Evolutionary conservation across 2,113 vertebrate genomes (phyloP), one percentile per base, ranked within the genome.

Genomic region (Megaceryle torquata): DNA sequence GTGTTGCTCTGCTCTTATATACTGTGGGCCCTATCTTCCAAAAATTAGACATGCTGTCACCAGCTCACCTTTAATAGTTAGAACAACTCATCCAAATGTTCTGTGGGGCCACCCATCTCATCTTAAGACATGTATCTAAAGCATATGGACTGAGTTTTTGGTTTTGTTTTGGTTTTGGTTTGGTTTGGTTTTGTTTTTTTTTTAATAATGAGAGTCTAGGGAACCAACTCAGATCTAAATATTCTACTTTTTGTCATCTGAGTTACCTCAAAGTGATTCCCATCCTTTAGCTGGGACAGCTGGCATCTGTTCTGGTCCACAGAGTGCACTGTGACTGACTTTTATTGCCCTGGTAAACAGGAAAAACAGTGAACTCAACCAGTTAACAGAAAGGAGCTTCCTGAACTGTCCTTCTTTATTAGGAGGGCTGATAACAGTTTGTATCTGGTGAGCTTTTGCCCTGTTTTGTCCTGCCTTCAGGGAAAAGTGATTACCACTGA

Each of bases 321-420:
- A 19, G 35, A 44, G 43, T 19, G 18, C 18, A 12, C 28, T 65
- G 28, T 15, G 35, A 24, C 15, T 71, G 22, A 24, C 17, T 71
- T 26, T 72, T 54, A 15, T 24, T 0, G 0, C 4, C 19, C 17
- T 41, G 25, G 19, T 75, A 74, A 77, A 14, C 19, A 35, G 33
- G 7, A 61, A 13, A 24, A n/a, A 8, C 12, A 33, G 21, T 31
- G 31, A 29, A 68, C 22, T 87, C 70, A 79, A 48, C 4, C 37
- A 39, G 3, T 20, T 67, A 51, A 57, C 1, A 54, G 15, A 51
- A 15, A 77, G 20, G 29, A 85, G 25, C 10, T 93, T 95, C n/a
- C 75, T 1, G 2, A 76, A 26, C 29, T 60, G 35, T 71, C 39
- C 1, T 17, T 79, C 50, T 65, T 78, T 43, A 28, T 69, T 72